Conservation (phyloP, 2,888 invertebrate genomes). For the Aromia moschata region DNA sequence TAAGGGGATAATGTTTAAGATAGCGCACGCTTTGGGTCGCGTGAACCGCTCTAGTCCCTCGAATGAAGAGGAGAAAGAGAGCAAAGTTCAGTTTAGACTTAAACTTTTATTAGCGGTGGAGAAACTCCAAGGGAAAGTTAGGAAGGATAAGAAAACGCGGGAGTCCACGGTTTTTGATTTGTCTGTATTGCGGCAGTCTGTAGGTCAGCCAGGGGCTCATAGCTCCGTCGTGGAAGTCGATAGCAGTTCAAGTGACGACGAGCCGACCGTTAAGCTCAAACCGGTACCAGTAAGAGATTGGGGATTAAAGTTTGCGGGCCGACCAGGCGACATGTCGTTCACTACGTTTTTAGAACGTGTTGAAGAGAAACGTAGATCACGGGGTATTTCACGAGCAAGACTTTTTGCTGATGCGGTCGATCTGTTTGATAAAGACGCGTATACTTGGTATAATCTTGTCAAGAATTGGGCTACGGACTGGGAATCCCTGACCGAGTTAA, state of each 20-base stretch:
- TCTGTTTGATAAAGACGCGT: conserved; percentile 12
- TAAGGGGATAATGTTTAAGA: not conserved
- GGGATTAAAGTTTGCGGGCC: conserved; percentile 17
- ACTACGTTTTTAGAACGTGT: conserved; percentile 14
- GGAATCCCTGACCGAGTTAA: not conserved
- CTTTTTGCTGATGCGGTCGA: conserved; percentile 17
- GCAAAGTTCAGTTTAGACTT: not conserved
- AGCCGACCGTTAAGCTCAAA: not conserved
- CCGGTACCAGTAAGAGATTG: conserved; percentile 20
- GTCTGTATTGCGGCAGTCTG: conserved; percentile 5
- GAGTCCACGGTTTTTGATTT: conserved; percentile 10
- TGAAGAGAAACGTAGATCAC: conserved; percentile 5
- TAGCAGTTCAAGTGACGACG: not conserved
- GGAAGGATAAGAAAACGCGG: not conserved
- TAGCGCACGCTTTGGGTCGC: not conserved
- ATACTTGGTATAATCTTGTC: conserved; percentile 13
- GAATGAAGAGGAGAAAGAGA: not conserved
- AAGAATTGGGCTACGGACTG: not conserved
- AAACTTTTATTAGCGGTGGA: not conserved
- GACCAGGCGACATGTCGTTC: not conserved
- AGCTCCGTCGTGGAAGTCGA: not conserved
- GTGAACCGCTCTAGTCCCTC: not conserved
- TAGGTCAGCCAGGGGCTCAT: conserved; percentile 7
- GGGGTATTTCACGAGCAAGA: conserved; percentile 3
- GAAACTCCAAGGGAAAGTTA: not conserved